Conservation (phyloP, 2,888 invertebrate species). For the Microchrysa polita region DNA sequence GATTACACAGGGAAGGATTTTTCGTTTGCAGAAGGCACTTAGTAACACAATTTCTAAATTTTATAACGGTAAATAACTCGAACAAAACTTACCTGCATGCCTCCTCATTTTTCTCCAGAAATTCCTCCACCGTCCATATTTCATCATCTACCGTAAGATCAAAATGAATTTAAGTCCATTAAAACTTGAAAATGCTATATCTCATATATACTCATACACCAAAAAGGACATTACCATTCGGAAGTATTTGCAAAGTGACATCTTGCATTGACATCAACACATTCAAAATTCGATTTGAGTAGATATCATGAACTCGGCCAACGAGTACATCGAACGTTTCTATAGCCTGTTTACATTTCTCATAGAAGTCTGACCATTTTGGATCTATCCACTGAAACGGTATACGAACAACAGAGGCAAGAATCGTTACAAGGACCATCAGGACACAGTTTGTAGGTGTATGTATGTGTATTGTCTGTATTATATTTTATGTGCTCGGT, state of each 20-base stretch:
- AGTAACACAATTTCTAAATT: no score
- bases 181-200: background rate
- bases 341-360: conserved; percentile 79
- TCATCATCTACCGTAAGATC: conserved; percentile 69
- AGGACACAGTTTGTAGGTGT: no score
- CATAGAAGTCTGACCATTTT: conserved; percentile 82
- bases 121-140: conserved; percentile 88
- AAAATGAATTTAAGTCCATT: background rate
- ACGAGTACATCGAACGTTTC: conserved; percentile 80
- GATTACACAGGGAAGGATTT: no score
- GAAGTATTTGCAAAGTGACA: conserved; percentile 81
- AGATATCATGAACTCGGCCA: conserved; percentile 87
- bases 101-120: conserved; percentile 83
- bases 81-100: conserved; percentile 75
- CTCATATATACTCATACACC: no score
- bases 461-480: no score
- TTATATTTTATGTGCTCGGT: no score
- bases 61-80: no score
- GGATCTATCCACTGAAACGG: conserved; percentile 79
- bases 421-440: no score
- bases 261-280: conserved; percentile 88
- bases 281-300: conserved; percentile 88
- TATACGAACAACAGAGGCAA: no score
- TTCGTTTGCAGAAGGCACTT: no score
- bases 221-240: conserved; percentile 66